phyloP scores from a whole-genome alignment of 2,888 invertebrate species.

The Meliscaeva auricollis region DNA sequence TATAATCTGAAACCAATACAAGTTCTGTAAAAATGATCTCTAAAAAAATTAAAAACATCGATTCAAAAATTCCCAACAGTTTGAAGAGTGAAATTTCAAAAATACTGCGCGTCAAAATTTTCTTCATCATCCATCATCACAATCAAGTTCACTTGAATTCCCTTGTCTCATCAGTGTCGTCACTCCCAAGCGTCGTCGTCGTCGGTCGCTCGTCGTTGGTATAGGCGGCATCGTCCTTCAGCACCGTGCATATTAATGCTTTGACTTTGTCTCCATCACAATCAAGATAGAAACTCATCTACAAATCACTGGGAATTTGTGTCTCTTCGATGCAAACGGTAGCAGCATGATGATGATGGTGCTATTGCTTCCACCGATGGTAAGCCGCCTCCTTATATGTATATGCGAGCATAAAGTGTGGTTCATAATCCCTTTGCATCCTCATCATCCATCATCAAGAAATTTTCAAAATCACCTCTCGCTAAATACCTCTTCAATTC shows the following conservation, averaged over 20 bases:
- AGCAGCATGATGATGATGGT: slow-evolving; percentile 2
- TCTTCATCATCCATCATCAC: slow-evolving; percentile 30
- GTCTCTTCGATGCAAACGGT: background rate
- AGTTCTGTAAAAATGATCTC: no score
- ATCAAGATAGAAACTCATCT: slow-evolving; percentile 29
- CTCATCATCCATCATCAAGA: slow-evolving; percentile 59
- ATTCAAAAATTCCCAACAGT: no score
- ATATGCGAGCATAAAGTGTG: slow-evolving; percentile 21
- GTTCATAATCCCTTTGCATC: slow-evolving; percentile 53
- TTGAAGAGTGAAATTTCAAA: slow-evolving; percentile 14
- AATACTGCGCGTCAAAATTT: slow-evolving; percentile 15
- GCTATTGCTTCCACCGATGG: background rate
- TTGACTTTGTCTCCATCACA: slow-evolving; percentile 37
- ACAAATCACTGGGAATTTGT: slow-evolving; percentile 21
- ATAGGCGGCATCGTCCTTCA: background rate
- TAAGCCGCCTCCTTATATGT: background rate
- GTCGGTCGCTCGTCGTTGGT: background rate
- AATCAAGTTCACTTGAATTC: slow-evolving; percentile 52
- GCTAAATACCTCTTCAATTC: slow-evolving; percentile 70
- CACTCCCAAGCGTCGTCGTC: slow-evolving; percentile 3
- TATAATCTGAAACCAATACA: no score
- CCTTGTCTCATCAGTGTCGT: slow-evolving; percentile 42
- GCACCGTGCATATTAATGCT: slow-evolving; percentile 6
- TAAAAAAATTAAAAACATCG: no score
- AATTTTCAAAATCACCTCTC: slow-evolving; percentile 65